phyloP scores from a whole-genome alignment of 2,797 vertebrate species.

The Gymnoscopelus braueri region DNA sequence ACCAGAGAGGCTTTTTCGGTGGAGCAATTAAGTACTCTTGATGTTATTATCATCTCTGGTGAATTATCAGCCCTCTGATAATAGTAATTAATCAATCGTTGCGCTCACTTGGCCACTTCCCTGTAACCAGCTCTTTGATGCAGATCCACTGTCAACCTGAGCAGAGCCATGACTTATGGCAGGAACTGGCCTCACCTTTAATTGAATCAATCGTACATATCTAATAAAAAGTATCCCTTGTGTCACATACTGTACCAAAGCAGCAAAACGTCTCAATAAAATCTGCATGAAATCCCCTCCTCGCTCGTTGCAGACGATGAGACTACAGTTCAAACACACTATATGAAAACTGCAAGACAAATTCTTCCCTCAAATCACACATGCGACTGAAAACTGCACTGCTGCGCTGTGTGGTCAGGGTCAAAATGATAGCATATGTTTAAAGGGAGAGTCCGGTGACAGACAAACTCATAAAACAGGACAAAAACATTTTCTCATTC shows the following conservation, averaged over 20 bases:
- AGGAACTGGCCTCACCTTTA: slow-evolving; percentile 32
- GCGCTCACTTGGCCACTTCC: slow-evolving; percentile 67
- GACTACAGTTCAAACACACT: slow-evolving; percentile 29
- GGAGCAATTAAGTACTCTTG: slow-evolving; percentile 81
- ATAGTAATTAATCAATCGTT: slow-evolving; percentile 85
- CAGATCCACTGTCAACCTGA: slow-evolving; percentile 61
- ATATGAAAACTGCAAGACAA: slow-evolving; percentile 47
- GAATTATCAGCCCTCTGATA: slow-evolving; percentile 81
- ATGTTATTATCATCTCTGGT: slow-evolving; percentile 78
- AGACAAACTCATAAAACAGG: slow-evolving; percentile 58
- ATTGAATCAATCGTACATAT: slow-evolving; percentile 36
- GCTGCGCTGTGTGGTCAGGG: slow-evolving; percentile 34
- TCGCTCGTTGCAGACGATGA: slow-evolving; percentile 22
- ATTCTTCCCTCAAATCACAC: slow-evolving; percentile 37
- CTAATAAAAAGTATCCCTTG: slow-evolving; percentile 39
- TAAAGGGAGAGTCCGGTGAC: slow-evolving; percentile 45
- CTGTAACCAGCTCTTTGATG: slow-evolving; percentile 60
- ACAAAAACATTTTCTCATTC: slow-evolving; percentile 43
- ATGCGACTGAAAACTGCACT: slow-evolving; percentile 36
- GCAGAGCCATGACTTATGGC: slow-evolving; percentile 42
- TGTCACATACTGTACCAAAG: slow-evolving; percentile 17
- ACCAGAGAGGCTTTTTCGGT: slow-evolving; percentile 69
- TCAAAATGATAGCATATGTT: slow-evolving; percentile 61
- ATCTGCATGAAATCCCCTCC: slow-evolving; percentile 46
- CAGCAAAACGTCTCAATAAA: slow-evolving; percentile 41